Evolutionary conservation across 1,140 invertebrate species (phyloP).

Genomic region (Bombyx mori): ASM3026992v2 NC_085120.1:10518001-10518500

Average conservation of each 20-base stretch:
- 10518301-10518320: constrained; percentile 3
- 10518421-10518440: constrained; percentile 2
- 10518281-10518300: constrained; percentile 2
- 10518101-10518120: background rate
- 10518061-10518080: background rate
- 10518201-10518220: constrained; percentile 2
- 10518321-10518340: constrained; percentile 2
- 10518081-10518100: constrained; percentile 1
- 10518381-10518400: constrained; percentile 3
- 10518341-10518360: constrained; percentile 3
- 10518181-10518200: background rate
- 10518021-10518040: constrained; percentile 4
- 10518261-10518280: constrained; percentile 2
- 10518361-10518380: constrained; percentile 3
- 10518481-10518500: background rate
- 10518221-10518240: background rate
- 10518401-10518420: background rate
- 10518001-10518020: constrained; percentile 4
- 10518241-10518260: constrained; percentile 4
- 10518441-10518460: constrained; percentile 2
- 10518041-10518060: background rate
- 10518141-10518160: constrained; percentile 2
- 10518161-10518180: constrained; percentile 1
- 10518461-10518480: constrained; percentile 1
- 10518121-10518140: background rate